Evolutionary conservation across 2,888 invertebrate genomes (phyloP).

Genomic region (Dryococelus australis): DNA sequence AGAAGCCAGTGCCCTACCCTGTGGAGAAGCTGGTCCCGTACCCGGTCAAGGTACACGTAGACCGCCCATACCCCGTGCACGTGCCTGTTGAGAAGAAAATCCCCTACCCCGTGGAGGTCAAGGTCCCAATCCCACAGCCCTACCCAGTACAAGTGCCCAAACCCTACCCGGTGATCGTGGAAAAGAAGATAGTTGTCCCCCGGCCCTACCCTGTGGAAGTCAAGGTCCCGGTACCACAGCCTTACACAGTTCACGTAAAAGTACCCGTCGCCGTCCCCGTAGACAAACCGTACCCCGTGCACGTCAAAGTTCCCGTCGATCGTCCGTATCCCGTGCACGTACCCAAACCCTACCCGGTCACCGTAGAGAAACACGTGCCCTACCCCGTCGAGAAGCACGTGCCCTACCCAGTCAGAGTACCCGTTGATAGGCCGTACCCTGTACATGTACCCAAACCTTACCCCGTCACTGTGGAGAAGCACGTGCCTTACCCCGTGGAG

Average conservation of each 20-base stretch:
- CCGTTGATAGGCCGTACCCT: slow-evolving; percentile 78
- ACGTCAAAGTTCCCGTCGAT: slow-evolving; percentile 47
- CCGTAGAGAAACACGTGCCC: slow-evolving; percentile 68
- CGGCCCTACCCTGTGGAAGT: slow-evolving; percentile 74
- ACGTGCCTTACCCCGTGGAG: slow-evolving; percentile 64
- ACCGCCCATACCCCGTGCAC: slow-evolving; percentile 65
- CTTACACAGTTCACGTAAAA: slow-evolving; percentile 52
- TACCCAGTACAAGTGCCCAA: slow-evolving; percentile 76
- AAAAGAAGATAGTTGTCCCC: slow-evolving; percentile 70
- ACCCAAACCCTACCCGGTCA: slow-evolving; percentile 76
- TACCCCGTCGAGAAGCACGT: slow-evolving; percentile 54
- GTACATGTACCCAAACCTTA: slow-evolving; percentile 76
- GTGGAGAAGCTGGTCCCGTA: slow-evolving; percentile 47
- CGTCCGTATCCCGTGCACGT: slow-evolving; percentile 55
- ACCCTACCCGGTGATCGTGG: slow-evolving; percentile 75
- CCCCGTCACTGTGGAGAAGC: slow-evolving; percentile 59
- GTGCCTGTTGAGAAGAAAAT: slow-evolving; percentile 76
- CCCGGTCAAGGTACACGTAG: slow-evolving; percentile 72
- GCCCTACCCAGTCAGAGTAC: slow-evolving; percentile 68
- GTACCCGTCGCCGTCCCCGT: slow-evolving; percentile 44
- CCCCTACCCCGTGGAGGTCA: slow-evolving; percentile 55
- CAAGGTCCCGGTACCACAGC: slow-evolving; percentile 71
- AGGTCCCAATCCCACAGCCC: slow-evolving; percentile 71
- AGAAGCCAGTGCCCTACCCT: slow-evolving; percentile 68
- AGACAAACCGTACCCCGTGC: slow-evolving; percentile 45